These are phyloP conservation scores for Chymomyza caudatula DNA, from an alignment of 2,888 invertebrate genomes.

Conservation along the genomic window DNA sequence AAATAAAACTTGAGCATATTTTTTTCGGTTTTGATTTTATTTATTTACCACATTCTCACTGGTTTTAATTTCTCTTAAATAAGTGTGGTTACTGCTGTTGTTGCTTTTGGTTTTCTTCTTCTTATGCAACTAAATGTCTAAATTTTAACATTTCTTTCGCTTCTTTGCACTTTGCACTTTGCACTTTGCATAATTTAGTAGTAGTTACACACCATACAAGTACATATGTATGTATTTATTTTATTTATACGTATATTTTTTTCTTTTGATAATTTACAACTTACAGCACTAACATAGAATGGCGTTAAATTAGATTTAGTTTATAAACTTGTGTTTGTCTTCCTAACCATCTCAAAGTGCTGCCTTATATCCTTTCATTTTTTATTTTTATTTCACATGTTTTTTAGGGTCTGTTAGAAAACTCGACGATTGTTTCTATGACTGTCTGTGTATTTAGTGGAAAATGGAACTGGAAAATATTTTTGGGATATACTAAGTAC, in stretches of 20 bases:
- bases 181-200: constrained; percentile 34
- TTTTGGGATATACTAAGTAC: no score
- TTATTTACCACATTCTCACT: constrained; percentile 39
- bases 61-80: constrained; percentile 31
- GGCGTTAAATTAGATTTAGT: constrained; percentile 66
- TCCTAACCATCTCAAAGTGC: no score
- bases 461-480: constrained; percentile 40
- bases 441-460: neutral
- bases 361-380: neutral
- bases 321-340: neutral
- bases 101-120: neutral
- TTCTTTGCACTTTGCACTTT: constrained; percentile 36
- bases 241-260: constrained; percentile 37
- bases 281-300: constrained; percentile 72
- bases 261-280: constrained; percentile 77
- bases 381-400: neutral
- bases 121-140: constrained; percentile 4
- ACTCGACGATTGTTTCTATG: no score
- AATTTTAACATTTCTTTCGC: constrained; percentile 13
- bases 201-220: constrained; percentile 22
- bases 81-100: neutral
- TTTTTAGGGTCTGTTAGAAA: neutral
- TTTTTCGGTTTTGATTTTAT: constrained; percentile 25
- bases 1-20: neutral
- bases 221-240: constrained; percentile 52